A percentile compares a stretch with the other conserved stretches of the same genome.
Conservation (phyloP, 2,888 invertebrate species). For the Drosophila anomalipes region DNA sequence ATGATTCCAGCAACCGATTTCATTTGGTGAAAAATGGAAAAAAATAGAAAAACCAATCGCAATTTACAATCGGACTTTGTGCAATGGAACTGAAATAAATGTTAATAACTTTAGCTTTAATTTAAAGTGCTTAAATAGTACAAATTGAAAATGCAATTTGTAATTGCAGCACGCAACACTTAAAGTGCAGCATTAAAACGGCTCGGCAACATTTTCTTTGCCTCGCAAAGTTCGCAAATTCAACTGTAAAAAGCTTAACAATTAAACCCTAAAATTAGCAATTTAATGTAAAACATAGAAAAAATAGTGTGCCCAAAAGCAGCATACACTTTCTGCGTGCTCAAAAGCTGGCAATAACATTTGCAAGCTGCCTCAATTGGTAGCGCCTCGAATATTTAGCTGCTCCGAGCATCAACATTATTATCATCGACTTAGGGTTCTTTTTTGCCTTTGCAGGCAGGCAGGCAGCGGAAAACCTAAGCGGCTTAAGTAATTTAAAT, state of each 20-base stretch:
- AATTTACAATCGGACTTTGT: not conserved
- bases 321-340: not conserved
- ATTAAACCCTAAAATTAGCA: not conserved
- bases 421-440: slow-evolving; percentile 1
- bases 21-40: not conserved
- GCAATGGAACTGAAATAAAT: not conserved
- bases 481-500: slow-evolving; percentile 10
- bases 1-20: not conserved
- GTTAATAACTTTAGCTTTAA: not conserved
- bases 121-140: not conserved
- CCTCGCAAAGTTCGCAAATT: not conserved
- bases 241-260: not conserved
- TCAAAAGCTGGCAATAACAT: slow-evolving; percentile 8
- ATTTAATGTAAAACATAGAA: not conserved
- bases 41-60: not conserved
- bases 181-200: not conserved
- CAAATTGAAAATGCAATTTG: not conserved
- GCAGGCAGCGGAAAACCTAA: not conserved
- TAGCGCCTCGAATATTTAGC: not conserved
- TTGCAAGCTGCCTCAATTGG: slow-evolving; percentile 4
- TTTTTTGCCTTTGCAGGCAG: not conserved
- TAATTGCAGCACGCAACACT: not conserved
- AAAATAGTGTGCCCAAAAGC: not conserved
- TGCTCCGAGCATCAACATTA: slow-evolving; percentile 5
- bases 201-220: not conserved